Conservation (phyloP, 2,797 vertebrate genomes). For the Philypnodon macrostomus region DNA sequence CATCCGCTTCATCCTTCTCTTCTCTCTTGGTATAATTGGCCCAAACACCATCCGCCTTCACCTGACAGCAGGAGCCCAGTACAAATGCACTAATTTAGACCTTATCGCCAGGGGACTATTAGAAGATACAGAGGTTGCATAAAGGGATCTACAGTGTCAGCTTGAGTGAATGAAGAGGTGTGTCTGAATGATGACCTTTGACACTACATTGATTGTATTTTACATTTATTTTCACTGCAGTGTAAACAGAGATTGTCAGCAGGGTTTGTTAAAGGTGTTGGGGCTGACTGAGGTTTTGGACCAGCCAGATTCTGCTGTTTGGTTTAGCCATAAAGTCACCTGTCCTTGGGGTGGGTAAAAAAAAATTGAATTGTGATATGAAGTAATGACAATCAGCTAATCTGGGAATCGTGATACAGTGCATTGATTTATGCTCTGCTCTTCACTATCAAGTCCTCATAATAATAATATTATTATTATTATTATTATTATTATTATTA, state of each 20-base stretch:
- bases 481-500: too few species aligned
- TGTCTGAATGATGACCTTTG: constrained; percentile 14
- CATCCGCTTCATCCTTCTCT: constrained; percentile 41
- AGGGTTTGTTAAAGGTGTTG: background rate
- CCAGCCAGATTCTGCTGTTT: too few species aligned
- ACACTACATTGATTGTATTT: too few species aligned
- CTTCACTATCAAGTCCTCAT: too few species aligned
- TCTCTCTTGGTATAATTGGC: constrained; percentile 50
- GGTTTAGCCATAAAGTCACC: too few species aligned
- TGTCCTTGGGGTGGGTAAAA: too few species aligned
- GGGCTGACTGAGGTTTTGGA: background rate
- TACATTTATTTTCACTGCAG: constrained; percentile 5
- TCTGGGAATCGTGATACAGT: too few species aligned
- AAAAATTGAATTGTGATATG: too few species aligned
- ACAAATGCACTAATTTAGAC: constrained; percentile 40
- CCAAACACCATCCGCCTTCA: constrained; percentile 33
- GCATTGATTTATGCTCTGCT: too few species aligned
- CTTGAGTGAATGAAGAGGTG: constrained; percentile 19
- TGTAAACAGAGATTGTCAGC: background rate
- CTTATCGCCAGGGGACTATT: constrained; percentile 23
- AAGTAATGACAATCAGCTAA: too few species aligned
- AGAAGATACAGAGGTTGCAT: constrained; percentile 27
- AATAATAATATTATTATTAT: too few species aligned
- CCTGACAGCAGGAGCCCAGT: constrained; percentile 41
- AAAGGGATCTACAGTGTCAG: constrained; percentile 17